A percentile compares a stretch with the other conserved stretches of the same genome.
phyloP scores from a whole-genome alignment of 2,113 vertebrate genomes.

The Vidua macroura region DNA sequence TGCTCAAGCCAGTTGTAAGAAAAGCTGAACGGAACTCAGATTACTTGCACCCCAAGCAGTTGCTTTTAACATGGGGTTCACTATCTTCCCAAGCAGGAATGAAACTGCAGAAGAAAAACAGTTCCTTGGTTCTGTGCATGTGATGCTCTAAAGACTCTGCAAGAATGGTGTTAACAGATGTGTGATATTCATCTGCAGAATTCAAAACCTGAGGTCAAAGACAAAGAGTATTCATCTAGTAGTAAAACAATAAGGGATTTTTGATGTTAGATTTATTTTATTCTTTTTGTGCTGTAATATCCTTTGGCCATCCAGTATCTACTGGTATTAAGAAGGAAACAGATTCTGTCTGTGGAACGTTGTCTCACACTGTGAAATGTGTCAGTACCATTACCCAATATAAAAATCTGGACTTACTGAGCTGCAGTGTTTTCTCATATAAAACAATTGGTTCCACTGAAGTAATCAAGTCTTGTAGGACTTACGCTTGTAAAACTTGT shows the following conservation, averaged over 20 bases:
- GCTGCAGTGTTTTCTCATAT: slow-evolving; percentile 26
- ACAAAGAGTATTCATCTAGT: neutral
- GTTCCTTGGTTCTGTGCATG: neutral
- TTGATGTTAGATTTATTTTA: neutral
- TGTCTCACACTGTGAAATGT: neutral
- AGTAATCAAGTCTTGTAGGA: slow-evolving; percentile 31
- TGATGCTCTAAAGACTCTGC: neutral
- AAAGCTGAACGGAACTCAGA: neutral
- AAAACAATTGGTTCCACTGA: slow-evolving; percentile 27
- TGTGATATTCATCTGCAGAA: neutral
- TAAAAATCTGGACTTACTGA: neutral
- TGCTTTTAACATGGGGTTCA: neutral
- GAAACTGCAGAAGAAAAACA: neutral
- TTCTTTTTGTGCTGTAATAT: neutral
- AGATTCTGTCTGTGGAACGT: slow-evolving; percentile 8
- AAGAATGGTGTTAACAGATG: neutral
- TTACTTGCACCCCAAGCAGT: neutral
- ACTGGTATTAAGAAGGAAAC: neutral
- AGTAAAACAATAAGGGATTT: neutral
- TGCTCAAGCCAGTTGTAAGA: neutral
- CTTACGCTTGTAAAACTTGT: slow-evolving; percentile 36
- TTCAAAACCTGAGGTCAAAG: neutral
- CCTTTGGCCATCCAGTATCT: neutral
- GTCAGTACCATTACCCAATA: neutral
- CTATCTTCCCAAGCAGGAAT: neutral